Evolutionary conservation across 2,797 vertebrate species (phyloP), one percentile per base, ranked within the genome.

Genomic region (Dipus sagitta): DNA sequence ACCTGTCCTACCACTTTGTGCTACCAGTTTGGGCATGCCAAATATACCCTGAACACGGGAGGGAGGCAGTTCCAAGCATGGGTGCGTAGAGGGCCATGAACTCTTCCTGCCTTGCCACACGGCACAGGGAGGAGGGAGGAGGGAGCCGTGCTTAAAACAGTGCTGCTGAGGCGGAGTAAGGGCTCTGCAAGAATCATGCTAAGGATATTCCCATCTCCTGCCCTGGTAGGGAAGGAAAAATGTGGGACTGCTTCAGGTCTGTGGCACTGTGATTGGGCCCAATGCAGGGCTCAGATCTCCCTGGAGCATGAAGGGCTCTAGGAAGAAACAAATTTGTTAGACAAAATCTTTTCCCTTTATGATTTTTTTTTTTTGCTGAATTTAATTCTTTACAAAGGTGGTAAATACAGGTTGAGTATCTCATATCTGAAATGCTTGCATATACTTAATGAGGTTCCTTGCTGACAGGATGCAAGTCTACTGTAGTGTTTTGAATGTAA

Each of bases 131-230:
- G 7, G 28, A 47, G 30, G 75, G 12, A 7, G 28, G n/a, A n/a
- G n/a, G n/a, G n/a, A n/a, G 26, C 6, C 1, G 10, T 13, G 20
- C 10, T 67, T 30, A 54, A 64, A 81, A 47, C 34, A 1, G 15
- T 0, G 7, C 38, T 38, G 21, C 9, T 4, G 47, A 15, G 3
- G 38, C 12, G 42, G 72, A 42, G 21, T 65, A 2, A 0, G 11
- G 14, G 4, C 34, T 68, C 11, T 5, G 24, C 23, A 24, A 30
- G 30, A 6, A 2, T 1, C 1, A 21, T 52, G 71, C 26, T 21
- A 10, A 15, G 18, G 30, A 3, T 5, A 2, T 34, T 24, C 21
- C 9, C 34, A 54, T 38, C 30, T n/a, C 24, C 24, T 60, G n/a
- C 26, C 6, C 20, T 13, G 64, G 2, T 3, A 1, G 60, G 58